Conservation (phyloP, 2,113 vertebrate species). For the Albula goreensis region DNA sequence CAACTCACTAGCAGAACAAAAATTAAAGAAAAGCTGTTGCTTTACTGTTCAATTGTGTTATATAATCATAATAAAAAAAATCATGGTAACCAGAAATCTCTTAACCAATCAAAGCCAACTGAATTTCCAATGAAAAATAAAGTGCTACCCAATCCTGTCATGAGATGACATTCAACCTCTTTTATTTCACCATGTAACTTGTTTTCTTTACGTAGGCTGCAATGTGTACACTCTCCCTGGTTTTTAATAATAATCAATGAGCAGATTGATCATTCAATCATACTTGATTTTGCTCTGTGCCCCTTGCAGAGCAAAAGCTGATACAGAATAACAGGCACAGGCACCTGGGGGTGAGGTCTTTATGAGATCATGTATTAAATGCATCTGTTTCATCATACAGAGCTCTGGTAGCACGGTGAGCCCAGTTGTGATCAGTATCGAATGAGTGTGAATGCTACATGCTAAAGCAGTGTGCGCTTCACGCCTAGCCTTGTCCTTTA, state of each 20-base stretch:
- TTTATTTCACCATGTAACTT: no score
- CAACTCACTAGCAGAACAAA: no score
- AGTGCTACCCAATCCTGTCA: not conserved
- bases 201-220: no score
- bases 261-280: not conserved
- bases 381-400: not conserved
- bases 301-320: not conserved
- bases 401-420: not conserved
- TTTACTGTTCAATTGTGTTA: no score
- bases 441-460: not conserved
- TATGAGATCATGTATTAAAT: not conserved
- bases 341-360: not conserved
- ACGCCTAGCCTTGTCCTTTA: not conserved
- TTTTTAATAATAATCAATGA: not conserved
- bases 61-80: no score
- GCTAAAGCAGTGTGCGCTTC: not conserved
- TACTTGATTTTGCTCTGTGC: not conserved
- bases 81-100: not conserved
- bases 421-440: not conserved
- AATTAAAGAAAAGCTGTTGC: no score
- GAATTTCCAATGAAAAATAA: not conserved
- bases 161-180: no score
- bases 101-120: not conserved
- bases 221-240: no score
- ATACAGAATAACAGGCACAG: not conserved